Conservation (phyloP, 2,888 invertebrate genomes). For the Ditula angustiorana region DNA sequence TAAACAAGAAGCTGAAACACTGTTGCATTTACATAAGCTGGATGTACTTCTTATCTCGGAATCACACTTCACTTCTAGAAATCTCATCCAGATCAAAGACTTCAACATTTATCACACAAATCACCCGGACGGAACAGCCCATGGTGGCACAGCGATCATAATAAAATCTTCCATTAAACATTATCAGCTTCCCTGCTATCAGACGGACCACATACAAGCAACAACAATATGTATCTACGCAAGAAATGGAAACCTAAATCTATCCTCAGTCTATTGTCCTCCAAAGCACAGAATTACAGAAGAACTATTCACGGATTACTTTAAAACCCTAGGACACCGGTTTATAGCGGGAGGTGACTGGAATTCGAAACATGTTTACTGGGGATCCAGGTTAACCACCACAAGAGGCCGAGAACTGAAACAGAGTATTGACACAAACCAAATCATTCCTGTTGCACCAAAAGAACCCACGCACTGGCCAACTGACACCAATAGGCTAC, state of each 20-base stretch:
- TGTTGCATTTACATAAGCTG: not conserved
- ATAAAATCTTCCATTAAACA: conserved; percentile 41
- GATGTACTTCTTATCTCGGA: conserved; percentile 42
- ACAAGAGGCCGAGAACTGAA: not conserved
- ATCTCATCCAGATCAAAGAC: conserved; percentile 36
- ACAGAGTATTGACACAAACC: not conserved
- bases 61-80: conserved; percentile 44
- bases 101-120: conserved; percentile 52
- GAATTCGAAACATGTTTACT: conserved; percentile 19
- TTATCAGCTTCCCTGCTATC: conserved; percentile 13
- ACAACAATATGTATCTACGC: too few relatives aligned
- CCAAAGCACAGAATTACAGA: conserved; percentile 32
- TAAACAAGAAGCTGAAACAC: too few relatives aligned
- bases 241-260: not conserved
- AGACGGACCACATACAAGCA: conserved; percentile 41
- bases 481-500: conserved; percentile 4
- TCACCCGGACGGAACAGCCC: conserved; percentile 45
- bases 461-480: conserved; percentile 5
- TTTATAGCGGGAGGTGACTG: conserved; percentile 35
- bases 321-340: conserved; percentile 25
- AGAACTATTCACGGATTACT: conserved; percentile 10
- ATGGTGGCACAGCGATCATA: conserved; percentile 42
- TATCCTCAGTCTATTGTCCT: conserved; percentile 30
- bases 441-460: not conserved
- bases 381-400: not conserved